Evolutionary conservation across 2,113 vertebrate genomes (phyloP), one percentile per base, ranked within the genome.

Genomic region (Atlantisia rogersi): DNA sequence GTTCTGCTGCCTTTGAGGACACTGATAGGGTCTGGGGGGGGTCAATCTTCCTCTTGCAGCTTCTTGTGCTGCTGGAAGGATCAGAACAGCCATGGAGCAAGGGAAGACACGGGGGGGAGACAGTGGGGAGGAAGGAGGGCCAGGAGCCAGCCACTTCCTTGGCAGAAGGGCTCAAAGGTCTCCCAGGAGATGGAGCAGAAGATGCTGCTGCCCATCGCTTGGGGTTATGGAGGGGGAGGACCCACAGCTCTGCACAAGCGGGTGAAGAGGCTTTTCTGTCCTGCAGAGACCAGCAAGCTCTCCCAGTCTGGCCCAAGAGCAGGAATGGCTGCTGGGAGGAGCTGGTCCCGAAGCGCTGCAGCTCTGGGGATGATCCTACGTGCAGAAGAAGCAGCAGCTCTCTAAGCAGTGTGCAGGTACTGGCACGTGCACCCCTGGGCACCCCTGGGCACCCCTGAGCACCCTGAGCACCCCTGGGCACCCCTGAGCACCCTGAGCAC

Each of bases 21-120:
- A 59, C 0, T 10, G 14, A 25, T 9, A 32, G 11, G 22, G 6
- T 29, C 15, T 1, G 16, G 17, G 11, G 40, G 9, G 9, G 28
- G 55, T 21, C 22, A 77, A 68, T 25, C 37, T 69, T 26, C 39
- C 82, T 25, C 58, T 64, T 52, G 25, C 35, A 55, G 71, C 12
- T 74, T 50, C 71, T 77, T 39, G n/a, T 18, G 7, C 55, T 75
- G 68, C 24, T 86, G 42, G 59, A 78, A 77, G 16, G 26, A 79
- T 70, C 40, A 22, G 15, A 77, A 74, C 10, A 39, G 55, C 52
- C 60, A 9, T 9, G 32, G 35, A 78, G 37, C 37, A 70, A 88
- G 71, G n/a, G 11, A 78, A 42, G 44, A 71, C 20, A 1, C 0
- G 1, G 15, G 48, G 39, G 32, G 13, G 31, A 92, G 42, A 26